Evolutionary conservation across 2,797 vertebrate genomes (phyloP).

Genomic region (Morus bassanus): DNA sequence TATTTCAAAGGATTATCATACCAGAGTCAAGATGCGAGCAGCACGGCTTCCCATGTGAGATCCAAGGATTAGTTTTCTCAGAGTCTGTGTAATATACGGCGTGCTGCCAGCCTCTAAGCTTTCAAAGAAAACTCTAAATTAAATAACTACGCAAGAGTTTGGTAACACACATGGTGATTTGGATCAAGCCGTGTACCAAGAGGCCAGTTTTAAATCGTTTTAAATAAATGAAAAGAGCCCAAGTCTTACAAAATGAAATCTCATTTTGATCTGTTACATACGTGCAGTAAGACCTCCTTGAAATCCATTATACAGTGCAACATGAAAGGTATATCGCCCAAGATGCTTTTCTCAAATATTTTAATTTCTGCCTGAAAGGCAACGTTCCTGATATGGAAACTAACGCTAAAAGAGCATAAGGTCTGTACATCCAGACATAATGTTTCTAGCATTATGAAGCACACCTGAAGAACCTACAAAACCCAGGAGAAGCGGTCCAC

Average conservation of each 20-base stretch:
- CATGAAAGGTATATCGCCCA: rapidly evolving
- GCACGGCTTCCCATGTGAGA: neutral
- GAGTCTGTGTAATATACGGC: neutral
- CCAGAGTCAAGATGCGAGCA: neutral
- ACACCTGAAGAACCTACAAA: neutral
- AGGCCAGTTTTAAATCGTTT: neutral
- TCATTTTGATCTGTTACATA: neutral
- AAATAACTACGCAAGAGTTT: neutral
- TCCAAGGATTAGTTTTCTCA: neutral
- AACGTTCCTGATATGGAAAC: neutral
- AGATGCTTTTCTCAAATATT: neutral
- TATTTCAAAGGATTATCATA: neutral
- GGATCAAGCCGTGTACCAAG: neutral
- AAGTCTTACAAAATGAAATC: neutral
- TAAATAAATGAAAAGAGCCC: neutral
- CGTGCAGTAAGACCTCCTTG: neutral
- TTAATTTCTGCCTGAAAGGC: neutral
- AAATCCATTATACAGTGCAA: rapidly evolving
- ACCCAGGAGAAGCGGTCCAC: neutral
- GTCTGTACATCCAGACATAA: neutral
- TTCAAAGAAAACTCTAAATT: neutral
- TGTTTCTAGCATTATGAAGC: neutral
- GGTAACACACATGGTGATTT: neutral
- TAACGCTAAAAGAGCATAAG: neutral
- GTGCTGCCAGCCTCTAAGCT: neutral